These are phyloP conservation scores for Siniperca obscura DNA, from an alignment of 2,797 vertebrate species.

Conservation along the genomic window DNA sequence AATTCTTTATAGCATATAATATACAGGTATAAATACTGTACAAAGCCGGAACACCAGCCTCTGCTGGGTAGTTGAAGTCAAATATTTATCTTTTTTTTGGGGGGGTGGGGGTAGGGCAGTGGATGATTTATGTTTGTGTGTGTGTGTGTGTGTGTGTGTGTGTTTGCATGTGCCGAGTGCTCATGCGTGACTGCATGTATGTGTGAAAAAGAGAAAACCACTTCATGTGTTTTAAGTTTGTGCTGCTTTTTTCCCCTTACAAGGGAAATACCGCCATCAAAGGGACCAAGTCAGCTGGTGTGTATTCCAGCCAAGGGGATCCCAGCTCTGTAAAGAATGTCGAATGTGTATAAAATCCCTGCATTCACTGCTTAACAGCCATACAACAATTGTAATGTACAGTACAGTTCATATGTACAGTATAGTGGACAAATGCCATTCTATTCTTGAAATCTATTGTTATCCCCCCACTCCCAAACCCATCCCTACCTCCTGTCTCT, in stretches of 20 bases:
- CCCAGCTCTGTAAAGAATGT: conserved; percentile 79
- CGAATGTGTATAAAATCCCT: conserved; percentile 72
- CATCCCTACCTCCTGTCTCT: conserved; percentile 72
- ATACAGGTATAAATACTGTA: conserved; percentile 88
- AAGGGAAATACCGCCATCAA: conserved; percentile 80
- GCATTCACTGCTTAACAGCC: conserved; percentile 81
- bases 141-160: conserved; percentile 35
- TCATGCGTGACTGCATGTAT: conserved; percentile 59
- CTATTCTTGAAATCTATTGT: conserved; percentile 74
- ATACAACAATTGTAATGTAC: conserved; percentile 79
- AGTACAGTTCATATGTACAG: conserved; percentile 78
- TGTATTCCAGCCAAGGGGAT: conserved; percentile 77
- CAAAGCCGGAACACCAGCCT: conserved; percentile 86
- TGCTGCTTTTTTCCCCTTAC: conserved; percentile 79
- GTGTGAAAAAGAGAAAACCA: conserved; percentile 78
- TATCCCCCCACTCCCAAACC: conserved; percentile 34
- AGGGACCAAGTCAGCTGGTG: conserved; percentile 87
- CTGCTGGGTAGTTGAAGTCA: conserved; percentile 86
- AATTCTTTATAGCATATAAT: conserved; percentile 86
- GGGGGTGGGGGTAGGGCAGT: conserved; percentile 30
- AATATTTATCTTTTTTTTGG: conserved; percentile 83
- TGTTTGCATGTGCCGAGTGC: conserved; percentile 53
- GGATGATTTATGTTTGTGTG: conserved; percentile 51
- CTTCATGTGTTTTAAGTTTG: conserved; percentile 80
- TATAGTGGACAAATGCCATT: conserved; percentile 81